Conservation (phyloP, 2,888 invertebrate genomes). For the Eumerus sabulonum region DNA sequence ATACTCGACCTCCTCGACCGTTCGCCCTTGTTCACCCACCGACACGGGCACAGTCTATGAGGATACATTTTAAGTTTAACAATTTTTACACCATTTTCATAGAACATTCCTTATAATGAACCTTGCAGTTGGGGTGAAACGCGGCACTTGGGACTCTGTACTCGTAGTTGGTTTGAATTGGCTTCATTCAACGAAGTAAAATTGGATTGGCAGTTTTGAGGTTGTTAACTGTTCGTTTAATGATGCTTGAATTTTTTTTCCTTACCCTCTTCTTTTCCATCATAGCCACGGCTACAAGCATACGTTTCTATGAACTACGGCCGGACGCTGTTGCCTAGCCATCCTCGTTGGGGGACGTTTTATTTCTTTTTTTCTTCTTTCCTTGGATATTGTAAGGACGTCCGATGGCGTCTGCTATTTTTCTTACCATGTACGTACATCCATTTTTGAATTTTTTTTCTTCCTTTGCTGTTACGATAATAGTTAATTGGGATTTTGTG, state of each 20-base stretch:
- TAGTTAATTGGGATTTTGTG: conserved; percentile 53
- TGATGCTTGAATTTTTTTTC: conserved; percentile 57
- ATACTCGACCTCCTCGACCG: too few species aligned
- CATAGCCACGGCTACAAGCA: background rate
- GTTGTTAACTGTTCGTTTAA: conserved; percentile 57
- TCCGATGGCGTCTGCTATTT: conserved; percentile 35
- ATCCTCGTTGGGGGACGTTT: background rate
- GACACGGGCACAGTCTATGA: conserved; percentile 35
- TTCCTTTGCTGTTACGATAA: conserved; percentile 15
- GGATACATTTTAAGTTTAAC: conserved; percentile 47
- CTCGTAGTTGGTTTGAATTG: conserved; percentile 26
- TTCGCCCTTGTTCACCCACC: conserved; percentile 8
- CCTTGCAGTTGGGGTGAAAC: background rate
- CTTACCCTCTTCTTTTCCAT: conserved; percentile 3
- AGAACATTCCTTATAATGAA: conserved; percentile 38
- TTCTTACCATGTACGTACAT: background rate
- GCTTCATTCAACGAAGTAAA: conserved; percentile 57
- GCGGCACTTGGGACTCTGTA: conserved; percentile 15
- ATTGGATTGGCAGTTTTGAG: conserved; percentile 66
- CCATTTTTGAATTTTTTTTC: too few species aligned
- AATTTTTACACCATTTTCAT: conserved; percentile 31
- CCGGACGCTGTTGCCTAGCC: conserved; percentile 2
- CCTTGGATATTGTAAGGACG: conserved; percentile 21
- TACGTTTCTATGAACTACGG: background rate
- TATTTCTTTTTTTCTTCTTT: conserved; percentile 12